These are phyloP conservation scores for Theonella swinhoei DNA, from an alignment of 37 sponge, comb jelly and placozoan genomes.

Conservation along the genomic window DNA sequence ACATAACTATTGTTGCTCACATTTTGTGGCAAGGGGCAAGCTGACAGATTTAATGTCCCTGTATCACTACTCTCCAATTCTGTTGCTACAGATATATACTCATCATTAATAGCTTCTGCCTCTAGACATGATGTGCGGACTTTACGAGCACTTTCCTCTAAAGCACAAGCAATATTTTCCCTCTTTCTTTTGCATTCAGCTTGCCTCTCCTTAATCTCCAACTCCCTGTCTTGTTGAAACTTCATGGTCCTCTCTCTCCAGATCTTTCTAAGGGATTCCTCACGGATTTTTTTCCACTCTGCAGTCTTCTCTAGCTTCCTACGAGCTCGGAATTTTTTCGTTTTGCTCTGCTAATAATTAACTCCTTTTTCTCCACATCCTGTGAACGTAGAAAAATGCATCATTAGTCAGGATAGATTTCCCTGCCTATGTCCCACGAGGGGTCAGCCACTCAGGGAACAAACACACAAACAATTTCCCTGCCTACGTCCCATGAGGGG, in stretches of 20 bases:
- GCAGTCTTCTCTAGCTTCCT: background rate
- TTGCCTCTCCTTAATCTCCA: background rate
- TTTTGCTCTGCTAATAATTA: too few relatives aligned
- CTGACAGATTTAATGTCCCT: background rate
- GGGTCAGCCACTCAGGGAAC: too few relatives aligned
- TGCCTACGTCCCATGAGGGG: too few relatives aligned
- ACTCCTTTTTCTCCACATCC: too few relatives aligned
- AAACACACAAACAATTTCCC: too few relatives aligned
- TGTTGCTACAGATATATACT: background rate
- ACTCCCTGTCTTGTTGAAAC: background rate
- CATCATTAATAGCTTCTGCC: background rate
- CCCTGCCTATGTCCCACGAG: too few relatives aligned
- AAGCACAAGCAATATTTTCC: background rate
- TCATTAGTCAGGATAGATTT: too few relatives aligned
- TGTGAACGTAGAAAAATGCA: too few relatives aligned
- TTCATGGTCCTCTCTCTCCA: background rate
- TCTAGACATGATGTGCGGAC: background rate
- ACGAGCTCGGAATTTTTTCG: background rate
- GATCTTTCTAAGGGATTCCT: background rate
- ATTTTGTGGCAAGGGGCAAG: background rate
- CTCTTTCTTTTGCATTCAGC: background rate
- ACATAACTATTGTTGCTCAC: background rate
- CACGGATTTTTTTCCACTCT: background rate
- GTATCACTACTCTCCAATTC: background rate
- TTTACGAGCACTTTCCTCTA: background rate